Conservation (phyloP, 2,113 vertebrate species). For the Cynoglossus semilaevis region DNA sequence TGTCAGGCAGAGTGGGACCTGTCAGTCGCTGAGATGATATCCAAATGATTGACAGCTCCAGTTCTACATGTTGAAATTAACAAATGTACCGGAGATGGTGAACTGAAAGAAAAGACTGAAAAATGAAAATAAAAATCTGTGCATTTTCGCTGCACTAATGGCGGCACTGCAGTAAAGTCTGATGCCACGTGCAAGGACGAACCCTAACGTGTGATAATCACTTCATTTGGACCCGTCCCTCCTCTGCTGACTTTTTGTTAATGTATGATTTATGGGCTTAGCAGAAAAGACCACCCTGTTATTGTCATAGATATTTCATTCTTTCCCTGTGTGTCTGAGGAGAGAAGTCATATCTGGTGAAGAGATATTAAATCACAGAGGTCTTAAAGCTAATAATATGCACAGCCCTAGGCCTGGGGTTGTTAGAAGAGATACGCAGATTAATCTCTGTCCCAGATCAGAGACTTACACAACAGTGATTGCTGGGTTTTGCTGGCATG, state of each 20-base stretch:
- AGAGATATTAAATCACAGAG: constrained; percentile 50
- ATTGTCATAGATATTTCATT: constrained; percentile 28
- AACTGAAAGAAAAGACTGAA: too few species aligned
- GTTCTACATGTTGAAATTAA: too few species aligned
- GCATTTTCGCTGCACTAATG: too few species aligned
- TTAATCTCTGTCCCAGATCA: constrained; percentile 58
- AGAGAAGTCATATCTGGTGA: constrained; percentile 41
- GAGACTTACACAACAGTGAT: constrained; percentile 35
- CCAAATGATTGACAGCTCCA: too few species aligned
- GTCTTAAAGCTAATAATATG: constrained; percentile 62
- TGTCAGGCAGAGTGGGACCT: too few species aligned
- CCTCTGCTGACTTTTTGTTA: constrained; percentile 37
- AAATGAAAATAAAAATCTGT: too few species aligned
- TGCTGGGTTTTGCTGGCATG: constrained; percentile 23
- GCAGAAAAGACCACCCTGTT: constrained; percentile 10
- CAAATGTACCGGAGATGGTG: too few species aligned
- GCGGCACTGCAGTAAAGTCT: too few species aligned
- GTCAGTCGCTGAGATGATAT: too few species aligned
- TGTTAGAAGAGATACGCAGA: constrained; percentile 48
- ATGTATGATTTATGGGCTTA: constrained; percentile 53
- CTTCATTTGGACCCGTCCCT: background rate
- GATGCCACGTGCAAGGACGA: too few species aligned
- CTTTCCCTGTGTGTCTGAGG: constrained; percentile 27
- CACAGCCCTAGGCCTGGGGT: constrained; percentile 47
- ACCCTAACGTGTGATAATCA: too few species aligned